These are phyloP conservation scores for Halcyon leucocephala DNA, from an alignment of 2,797 vertebrate species.

Conservation along the genomic window DNA sequence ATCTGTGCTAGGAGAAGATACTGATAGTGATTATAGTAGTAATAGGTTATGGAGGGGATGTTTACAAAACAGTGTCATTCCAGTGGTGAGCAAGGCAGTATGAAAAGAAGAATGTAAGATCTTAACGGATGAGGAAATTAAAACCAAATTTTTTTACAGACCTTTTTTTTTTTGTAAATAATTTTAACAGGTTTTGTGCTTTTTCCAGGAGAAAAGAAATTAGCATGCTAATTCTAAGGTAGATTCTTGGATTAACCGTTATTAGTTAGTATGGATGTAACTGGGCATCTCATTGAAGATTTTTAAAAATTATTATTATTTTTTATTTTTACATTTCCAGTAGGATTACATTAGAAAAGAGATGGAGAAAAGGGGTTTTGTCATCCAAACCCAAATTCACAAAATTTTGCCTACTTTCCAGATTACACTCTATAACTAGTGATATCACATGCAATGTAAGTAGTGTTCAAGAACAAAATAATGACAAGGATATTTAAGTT, in stretches of 20 bases:
- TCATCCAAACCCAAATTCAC: neutral
- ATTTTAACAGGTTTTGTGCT: neutral
- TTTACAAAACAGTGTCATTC: neutral
- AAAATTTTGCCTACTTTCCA: neutral
- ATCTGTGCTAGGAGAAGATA: neutral
- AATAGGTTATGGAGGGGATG: neutral
- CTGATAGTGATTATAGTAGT: neutral
- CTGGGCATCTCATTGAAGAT: neutral
- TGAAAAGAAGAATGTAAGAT: neutral
- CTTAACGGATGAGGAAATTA: neutral
- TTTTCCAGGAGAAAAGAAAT: neutral
- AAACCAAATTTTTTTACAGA: neutral
- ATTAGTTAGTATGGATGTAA: neutral
- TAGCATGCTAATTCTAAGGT: neutral
- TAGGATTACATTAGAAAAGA: too few relatives aligned
- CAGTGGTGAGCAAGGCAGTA: neutral
- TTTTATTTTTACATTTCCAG: neutral
- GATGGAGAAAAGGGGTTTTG: neutral
- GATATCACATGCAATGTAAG: neutral
- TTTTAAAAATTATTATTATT: neutral
- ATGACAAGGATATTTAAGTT: neutral
- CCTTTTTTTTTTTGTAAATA: neutral
- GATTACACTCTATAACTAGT: neutral
- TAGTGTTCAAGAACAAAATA: neutral
- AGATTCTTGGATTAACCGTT: neutral